Evolutionary conservation across 1,140 invertebrate species (phyloP), one percentile per base, ranked within the genome.

Genomic region (Maniola jurtina): DNA sequence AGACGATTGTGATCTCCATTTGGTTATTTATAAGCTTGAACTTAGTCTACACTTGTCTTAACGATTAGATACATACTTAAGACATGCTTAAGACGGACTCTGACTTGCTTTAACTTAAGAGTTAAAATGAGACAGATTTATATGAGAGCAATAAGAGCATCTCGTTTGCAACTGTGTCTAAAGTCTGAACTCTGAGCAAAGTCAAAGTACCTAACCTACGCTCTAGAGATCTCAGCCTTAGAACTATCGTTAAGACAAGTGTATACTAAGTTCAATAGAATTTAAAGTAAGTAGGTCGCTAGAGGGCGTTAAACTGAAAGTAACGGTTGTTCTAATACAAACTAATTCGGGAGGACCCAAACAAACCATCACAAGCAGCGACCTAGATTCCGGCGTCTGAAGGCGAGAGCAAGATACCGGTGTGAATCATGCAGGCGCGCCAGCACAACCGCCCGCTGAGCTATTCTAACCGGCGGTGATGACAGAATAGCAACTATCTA

Each of bases 361-460:
- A 88, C 88, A 88, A 89, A 89, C 81, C 83, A 88, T 87, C 79
- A 76, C 71, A 73, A 82, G 73, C 77, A 79, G 73, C 81, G 88
- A 84, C 85, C 86, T 83, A 88, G 77, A 87, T 87, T 76, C 81
- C 83, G 71, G 59, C 69, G 83, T 85, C 80, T 84, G 74, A 75
- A 73, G 75, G 75, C 71, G 67, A 67, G 71, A 70, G 62, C 75
- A 75, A 77, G 71, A 79, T 71, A 74, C 71, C 75, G 66, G 66
- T 57, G 79, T 86, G 86, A 89, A 76, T 86, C 83, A 89, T 80
- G 73, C 77, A 77, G 72, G 68, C 70, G 77, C 72, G 64, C 72
- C 75, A 69, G 65, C 66, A 48, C 55, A 63, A 60, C 59, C 66
- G 72, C 77, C 62, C 25, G 66, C 71, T 65, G 60, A 59, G 64